A percentile compares a stretch with the other conserved stretches of the same genome.
Conservation (phyloP, 2,888 invertebrate species). For the Germaria angustata region DNA sequence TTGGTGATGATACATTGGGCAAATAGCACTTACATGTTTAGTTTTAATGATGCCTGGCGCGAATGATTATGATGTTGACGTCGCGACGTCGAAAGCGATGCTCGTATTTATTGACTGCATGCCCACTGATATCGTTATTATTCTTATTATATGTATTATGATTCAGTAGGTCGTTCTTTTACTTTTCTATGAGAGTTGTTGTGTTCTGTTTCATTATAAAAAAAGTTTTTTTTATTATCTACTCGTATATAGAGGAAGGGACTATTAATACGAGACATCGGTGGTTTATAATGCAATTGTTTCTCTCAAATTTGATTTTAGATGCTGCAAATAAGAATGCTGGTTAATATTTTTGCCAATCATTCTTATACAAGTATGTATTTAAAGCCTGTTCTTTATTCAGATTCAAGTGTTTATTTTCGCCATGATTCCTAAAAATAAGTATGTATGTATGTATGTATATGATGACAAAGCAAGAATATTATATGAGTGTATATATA, state of each 20-base stretch:
- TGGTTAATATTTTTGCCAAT: conserved; percentile 36
- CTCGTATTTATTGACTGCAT: conserved; percentile 45
- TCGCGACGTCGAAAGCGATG: conserved; percentile 28
- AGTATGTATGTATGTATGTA: no score
- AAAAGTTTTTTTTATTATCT: neutral
- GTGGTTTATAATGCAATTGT: conserved; percentile 20
- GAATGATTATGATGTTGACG: conserved; percentile 41
- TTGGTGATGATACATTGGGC: conserved; percentile 47
- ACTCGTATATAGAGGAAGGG: neutral
- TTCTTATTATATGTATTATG: conserved; percentile 57
- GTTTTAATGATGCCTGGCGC: conserved; percentile 40
- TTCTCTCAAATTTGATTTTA: conserved; percentile 15
- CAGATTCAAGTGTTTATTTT: conserved; percentile 48
- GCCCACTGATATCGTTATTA: conserved; percentile 55
- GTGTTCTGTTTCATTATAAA: neutral
- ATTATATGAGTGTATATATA: no score
- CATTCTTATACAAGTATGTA: conserved; percentile 40
- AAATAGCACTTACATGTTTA: conserved; percentile 53
- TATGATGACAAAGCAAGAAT: no score
- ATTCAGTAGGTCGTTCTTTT: conserved; percentile 42
- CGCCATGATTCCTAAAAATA: no score
- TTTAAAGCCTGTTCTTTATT: conserved; percentile 39
- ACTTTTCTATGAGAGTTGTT: neutral
- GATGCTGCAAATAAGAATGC: neutral
- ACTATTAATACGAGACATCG: neutral